Percentiles rank a stretch among this genome's conserved stretches.
Evolutionary conservation across 2,113 vertebrate species (phyloP).

Genomic region (Cichladusa arquata): DNA sequence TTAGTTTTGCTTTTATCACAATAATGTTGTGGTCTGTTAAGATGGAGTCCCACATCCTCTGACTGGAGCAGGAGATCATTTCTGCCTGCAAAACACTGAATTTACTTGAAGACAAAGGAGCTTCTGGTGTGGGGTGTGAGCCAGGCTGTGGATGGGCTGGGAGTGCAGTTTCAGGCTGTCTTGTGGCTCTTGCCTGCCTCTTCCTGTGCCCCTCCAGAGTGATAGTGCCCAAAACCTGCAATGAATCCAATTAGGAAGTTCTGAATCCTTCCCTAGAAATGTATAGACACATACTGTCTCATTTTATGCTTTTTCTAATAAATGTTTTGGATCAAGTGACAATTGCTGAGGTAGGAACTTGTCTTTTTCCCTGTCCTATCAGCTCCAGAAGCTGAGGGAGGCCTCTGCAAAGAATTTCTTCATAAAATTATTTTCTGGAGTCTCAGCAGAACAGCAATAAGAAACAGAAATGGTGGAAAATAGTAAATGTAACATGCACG

Average conservation of each 20-base stretch:
- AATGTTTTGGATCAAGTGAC: not conserved
- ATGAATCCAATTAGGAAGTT: not conserved
- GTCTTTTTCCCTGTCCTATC: not conserved
- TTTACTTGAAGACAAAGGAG: not conserved
- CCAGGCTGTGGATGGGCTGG: not conserved
- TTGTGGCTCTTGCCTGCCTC: not conserved
- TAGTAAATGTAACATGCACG: accelerated
- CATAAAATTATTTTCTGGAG: not conserved
- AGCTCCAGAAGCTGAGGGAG: not conserved
- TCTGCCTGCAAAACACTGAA: not conserved
- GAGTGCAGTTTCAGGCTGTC: not conserved
- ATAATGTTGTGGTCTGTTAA: not conserved
- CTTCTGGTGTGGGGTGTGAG: not conserved
- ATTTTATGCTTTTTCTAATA: not conserved
- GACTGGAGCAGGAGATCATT: not conserved
- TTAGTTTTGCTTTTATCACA: not conserved
- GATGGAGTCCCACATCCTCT: not conserved
- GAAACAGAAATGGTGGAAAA: not conserved
- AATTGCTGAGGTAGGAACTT: not conserved
- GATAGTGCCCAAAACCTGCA: not conserved
- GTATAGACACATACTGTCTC: not conserved
- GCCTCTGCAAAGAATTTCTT: not conserved
- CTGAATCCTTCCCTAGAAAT: not conserved
- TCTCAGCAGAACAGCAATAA: not conserved
- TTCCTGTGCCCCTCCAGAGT: not conserved